phyloP scores from a whole-genome alignment of 2,888 invertebrate species.

The Plusia festucae region DNA sequence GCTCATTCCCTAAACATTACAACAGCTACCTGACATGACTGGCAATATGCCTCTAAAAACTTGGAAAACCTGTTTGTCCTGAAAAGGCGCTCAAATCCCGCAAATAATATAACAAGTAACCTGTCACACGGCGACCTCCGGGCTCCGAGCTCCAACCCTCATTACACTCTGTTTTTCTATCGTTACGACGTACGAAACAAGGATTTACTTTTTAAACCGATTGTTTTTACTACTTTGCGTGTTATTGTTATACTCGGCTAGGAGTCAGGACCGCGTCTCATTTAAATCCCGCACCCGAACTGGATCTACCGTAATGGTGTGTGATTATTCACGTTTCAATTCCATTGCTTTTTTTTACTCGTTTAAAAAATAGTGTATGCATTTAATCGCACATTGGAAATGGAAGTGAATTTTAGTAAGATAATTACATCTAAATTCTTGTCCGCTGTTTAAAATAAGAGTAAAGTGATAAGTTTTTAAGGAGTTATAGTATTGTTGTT shows the following conservation, averaged over 20 bases:
- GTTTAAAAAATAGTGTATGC: not conserved
- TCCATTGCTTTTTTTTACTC: not conserved
- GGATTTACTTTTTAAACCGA: slow-evolving; percentile 34
- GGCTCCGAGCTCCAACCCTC: not conserved
- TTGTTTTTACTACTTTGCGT: slow-evolving; percentile 41
- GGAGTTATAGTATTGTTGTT: slow-evolving; percentile 7
- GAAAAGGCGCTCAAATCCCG: not conserved
- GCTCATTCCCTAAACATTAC: not conserved
- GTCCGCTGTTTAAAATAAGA: not conserved
- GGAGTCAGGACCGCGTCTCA: slow-evolving; percentile 26
- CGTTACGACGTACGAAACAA: slow-evolving; percentile 4
- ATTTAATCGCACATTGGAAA: not conserved
- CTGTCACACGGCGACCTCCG: not conserved
- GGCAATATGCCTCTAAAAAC: not conserved
- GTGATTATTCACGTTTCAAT: not conserved
- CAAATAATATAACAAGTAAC: slow-evolving; percentile 6
- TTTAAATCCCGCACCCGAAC: slow-evolving; percentile 33
- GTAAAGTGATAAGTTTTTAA: slow-evolving; percentile 3
- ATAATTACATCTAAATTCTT: not conserved
- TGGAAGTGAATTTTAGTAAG: not conserved
- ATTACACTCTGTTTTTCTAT: slow-evolving; percentile 13
- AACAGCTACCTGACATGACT: not conserved
- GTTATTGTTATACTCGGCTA: slow-evolving; percentile 40
- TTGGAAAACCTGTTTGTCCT: slow-evolving; percentile 4
- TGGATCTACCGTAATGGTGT: not conserved